These are phyloP conservation scores for Eulemur rubriventer DNA, from an alignment of 2,797 vertebrate genomes.

Conservation along the genomic window DNA sequence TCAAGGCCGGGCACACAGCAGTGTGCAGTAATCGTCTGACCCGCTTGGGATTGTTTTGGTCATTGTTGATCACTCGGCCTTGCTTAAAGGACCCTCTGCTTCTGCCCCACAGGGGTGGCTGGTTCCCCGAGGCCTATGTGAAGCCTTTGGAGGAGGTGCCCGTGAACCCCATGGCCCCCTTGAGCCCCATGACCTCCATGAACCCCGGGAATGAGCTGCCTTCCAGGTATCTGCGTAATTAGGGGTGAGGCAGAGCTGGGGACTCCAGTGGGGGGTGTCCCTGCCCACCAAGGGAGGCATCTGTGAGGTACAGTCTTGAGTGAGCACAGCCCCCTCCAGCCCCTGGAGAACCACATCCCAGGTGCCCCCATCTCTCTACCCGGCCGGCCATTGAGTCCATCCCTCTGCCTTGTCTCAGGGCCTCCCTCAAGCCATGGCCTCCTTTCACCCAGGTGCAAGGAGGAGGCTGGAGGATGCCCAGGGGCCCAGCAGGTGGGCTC, in stretches of 20 bases:
- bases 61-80: neutral
- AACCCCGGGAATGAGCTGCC: constrained; percentile 76
- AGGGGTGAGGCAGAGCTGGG: neutral
- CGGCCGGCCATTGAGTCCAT: neutral
- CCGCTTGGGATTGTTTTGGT: neutral
- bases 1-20: neutral
- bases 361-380: neutral
- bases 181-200: constrained; percentile 71
- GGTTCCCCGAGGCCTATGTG: constrained; percentile 97
- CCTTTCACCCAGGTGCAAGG: neutral
- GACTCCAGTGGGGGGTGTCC: neutral
- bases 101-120: constrained; percentile 90
- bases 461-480: neutral
- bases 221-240: constrained; percentile 65
- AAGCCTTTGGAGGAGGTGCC: constrained; percentile 84
- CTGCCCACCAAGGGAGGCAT: neutral
- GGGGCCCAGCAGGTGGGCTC: neutral
- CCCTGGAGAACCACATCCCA: neutral
- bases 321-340: neutral
- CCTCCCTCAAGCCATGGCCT: neutral
- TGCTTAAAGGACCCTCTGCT: neutral
- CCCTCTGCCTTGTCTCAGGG: neutral
- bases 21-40: fast-evolving
- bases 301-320: neutral
- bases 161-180: constrained; percentile 59